phyloP scores from a whole-genome alignment of 2,888 invertebrate species.

The Trichogramma evanescens region DNA sequence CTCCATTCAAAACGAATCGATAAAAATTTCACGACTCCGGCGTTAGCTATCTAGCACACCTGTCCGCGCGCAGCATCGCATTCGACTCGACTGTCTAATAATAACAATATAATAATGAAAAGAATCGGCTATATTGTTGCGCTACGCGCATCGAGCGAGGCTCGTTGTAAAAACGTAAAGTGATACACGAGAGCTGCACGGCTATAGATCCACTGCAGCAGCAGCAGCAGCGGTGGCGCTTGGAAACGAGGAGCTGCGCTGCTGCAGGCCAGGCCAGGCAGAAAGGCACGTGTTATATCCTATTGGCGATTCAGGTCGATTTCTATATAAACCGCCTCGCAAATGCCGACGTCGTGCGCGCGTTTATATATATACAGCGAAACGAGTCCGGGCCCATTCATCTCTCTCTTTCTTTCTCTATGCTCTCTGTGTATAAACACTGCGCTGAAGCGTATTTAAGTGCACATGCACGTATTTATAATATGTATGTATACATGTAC shows the following conservation, averaged over 20 bases:
- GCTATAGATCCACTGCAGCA: background rate
- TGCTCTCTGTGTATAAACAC: background rate
- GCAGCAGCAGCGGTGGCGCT: background rate
- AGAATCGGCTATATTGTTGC: too few species aligned
- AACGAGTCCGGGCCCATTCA: conserved; percentile 17
- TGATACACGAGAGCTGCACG: background rate
- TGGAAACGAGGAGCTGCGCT: background rate
- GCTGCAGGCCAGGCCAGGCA: background rate
- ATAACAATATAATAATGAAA: too few species aligned
- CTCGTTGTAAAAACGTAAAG: conserved; percentile 9
- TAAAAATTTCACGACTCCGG: too few species aligned
- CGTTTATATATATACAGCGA: background rate
- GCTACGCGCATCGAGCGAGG: too few species aligned
- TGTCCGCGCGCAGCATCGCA: too few species aligned
- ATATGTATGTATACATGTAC: too few species aligned
- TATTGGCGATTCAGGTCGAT: conserved; percentile 26
- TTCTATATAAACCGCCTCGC: conserved; percentile 17
- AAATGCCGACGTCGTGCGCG: background rate
- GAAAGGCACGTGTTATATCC: conserved; percentile 1
- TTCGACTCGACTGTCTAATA: too few species aligned
- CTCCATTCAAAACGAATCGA: too few species aligned
- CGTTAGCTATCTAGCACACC: too few species aligned
- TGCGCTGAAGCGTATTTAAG: too few species aligned
- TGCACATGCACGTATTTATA: too few species aligned
- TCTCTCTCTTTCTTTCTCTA: conserved; percentile 1